Base-by-base conservation (phyloP, 1,140 invertebrate species). In the Ganaspis sp. region DNA sequence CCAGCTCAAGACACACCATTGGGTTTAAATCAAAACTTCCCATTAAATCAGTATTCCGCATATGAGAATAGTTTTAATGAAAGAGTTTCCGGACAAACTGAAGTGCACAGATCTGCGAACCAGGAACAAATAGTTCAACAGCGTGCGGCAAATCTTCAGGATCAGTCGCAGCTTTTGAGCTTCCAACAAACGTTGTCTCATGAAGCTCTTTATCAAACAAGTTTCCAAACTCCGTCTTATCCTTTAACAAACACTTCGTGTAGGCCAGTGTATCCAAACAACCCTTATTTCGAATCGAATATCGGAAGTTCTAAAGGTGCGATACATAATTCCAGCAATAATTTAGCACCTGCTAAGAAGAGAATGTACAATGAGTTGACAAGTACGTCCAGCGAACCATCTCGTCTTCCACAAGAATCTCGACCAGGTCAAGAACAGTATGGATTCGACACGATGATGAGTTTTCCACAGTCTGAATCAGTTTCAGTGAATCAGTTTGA, bases 191-290 rank as follows among this genome's bases (percentile, higher is more conserved):
- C 88, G 53, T 34, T 90, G 9, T 72, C 81, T 0, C 88, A 89
- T 26, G 88, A 90, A 69, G 81, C 85, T 1, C 83, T 91, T 9
- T 91, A 91, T 58, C 87, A 88, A 40, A 75, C 80, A 70, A 83
- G 89, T 21, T 91, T 91, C 29, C 89, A 90, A 72, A 77, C 88
- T 9, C 83, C 89, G 3, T 79, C 89, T 0, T 91, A 90, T 69
- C 77, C 87, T 1, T 84, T 91, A 81, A 78, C 89, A 5, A 88
- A 87, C 45, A 73, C 89, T 0, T 81, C 77, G 0, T 81, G 81
- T 75, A 73, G 90, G 34, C 85, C 89, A 6, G 86, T 91, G 0
- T 91, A 91, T 72, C 84, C 89, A 9, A 84, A 85, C 72, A 29
- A 12, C n/a, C 58, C 29, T 38, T 91, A 90, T 40, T 91, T 90